Evolutionary conservation across 1,140 invertebrate genomes (phyloP).

Genomic region (Drosophila rufa): DNA sequence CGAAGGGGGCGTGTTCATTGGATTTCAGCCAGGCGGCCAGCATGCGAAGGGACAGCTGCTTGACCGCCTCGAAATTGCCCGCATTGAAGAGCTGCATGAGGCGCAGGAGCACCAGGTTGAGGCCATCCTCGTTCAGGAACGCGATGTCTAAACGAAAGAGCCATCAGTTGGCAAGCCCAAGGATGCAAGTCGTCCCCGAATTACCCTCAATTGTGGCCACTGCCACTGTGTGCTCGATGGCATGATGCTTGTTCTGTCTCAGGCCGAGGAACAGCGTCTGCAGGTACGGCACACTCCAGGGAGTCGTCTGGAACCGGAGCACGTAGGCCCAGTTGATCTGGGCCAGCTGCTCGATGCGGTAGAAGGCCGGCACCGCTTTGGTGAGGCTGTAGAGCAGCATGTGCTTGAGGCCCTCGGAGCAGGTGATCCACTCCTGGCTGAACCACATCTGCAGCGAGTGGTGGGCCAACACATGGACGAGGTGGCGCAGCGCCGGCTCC

Average conservation of each 20-base stretch:
- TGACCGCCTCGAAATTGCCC: constrained; percentile 71
- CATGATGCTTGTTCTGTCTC: constrained; percentile 49
- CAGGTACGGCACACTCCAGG: constrained; percentile 68
- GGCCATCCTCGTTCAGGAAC: constrained; percentile 56
- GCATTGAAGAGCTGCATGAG: constrained; percentile 73
- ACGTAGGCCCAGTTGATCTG: constrained; percentile 72
- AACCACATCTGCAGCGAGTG: constrained; percentile 72
- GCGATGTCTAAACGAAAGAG: constrained; percentile 41
- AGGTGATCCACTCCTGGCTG: constrained; percentile 70
- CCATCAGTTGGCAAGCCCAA: neutral
- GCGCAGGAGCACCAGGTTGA: constrained; percentile 62
- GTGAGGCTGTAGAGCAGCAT: constrained; percentile 56
- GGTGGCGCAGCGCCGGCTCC: constrained; percentile 42
- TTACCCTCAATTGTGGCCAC: constrained; percentile 61
- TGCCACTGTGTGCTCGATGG: constrained; percentile 64
- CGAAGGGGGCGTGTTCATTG: neutral
- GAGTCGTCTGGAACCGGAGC: constrained; percentile 48
- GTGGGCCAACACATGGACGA: constrained; percentile 60
- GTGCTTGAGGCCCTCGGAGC: constrained; percentile 44
- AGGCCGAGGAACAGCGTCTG: constrained; percentile 54
- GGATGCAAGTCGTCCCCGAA: too few relatives aligned
- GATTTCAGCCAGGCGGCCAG: constrained; percentile 70
- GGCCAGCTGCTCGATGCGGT: constrained; percentile 44
- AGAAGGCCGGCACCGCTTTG: constrained; percentile 35
- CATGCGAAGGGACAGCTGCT: constrained; percentile 67